Base-by-base conservation (phyloP, 2,113 vertebrate species). In the Atherinomorus stipes region DNA sequence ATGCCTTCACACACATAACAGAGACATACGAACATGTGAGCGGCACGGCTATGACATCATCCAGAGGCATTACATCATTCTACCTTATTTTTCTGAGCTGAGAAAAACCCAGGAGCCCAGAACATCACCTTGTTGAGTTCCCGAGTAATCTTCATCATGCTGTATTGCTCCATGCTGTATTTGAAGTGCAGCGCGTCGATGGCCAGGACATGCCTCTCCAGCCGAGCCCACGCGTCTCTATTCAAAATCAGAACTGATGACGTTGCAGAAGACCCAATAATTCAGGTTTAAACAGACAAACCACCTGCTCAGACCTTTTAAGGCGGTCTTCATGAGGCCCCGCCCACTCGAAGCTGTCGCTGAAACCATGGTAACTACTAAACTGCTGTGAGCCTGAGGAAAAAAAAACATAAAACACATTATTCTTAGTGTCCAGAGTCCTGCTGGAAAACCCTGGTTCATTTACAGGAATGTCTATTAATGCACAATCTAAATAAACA, bases 71-170 rank as follows among this genome's bases (percentile, higher is more conserved):
- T 10, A 12, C 38, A 12, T 40, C 38, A 40, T 40, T 13, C 38
- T 13, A 12, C 2, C 40, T 42, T 0, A 16, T 15, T 16, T 42
- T 15, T 16, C 31, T 34, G 31, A 28, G 28, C 28, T 28, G 28
- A 28, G 28, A 28, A 28, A 28, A 3, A 3, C 28, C 3, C 6
- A 28, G 5, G 31, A 34, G 9, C 5, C 31, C 5, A 8, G 9
- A 19, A n/a, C 9, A 60, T 73, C 23, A 93, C 93, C 91, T 94
- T 94, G 74, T 90, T 89, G 26, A 94, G 91, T 15, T 94, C 94
- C 22, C 94, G 73, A 0, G 0, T 59, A 18, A 94, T 54, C 0
- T 4, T 54, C 0, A 0, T 11, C 50, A 81, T 79, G 0, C 0
- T 37, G 83, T 85, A 94, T 81, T 94, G 94, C 0, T 92, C 86